phyloP scores from a whole-genome alignment of 2,797 vertebrate genomes.

The Girardinus metallicus region DNA sequence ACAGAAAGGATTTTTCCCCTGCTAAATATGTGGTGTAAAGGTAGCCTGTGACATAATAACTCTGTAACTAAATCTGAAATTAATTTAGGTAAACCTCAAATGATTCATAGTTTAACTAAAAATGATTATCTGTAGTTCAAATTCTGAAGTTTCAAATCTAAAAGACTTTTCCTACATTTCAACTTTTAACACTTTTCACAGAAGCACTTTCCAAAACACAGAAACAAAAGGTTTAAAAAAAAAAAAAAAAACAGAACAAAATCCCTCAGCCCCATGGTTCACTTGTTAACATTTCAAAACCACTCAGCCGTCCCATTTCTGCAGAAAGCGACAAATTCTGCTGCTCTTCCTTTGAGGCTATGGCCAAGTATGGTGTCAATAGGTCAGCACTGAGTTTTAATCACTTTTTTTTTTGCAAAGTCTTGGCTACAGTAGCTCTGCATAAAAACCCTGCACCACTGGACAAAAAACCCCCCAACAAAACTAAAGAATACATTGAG shows the following conservation, averaged over 20 bases:
- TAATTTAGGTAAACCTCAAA: constrained; percentile 50
- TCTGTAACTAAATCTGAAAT: constrained; percentile 51
- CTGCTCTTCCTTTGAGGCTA: constrained; percentile 41
- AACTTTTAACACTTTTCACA: constrained; percentile 21
- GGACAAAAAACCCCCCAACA: neutral
- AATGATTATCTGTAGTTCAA: constrained; percentile 25
- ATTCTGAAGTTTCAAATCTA: constrained; percentile 25
- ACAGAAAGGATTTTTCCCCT: constrained; percentile 33
- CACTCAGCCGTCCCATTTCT: constrained; percentile 44
- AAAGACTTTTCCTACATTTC: constrained; percentile 31
- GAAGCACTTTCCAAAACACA: constrained; percentile 29
- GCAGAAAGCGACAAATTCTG: constrained; percentile 44
- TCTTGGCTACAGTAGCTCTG: neutral
- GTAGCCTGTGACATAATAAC: constrained; percentile 57
- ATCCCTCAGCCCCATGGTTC: constrained; percentile 19
- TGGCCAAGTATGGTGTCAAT: constrained; percentile 39
- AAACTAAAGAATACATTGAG: neutral
- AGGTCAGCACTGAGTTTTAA: constrained; percentile 50
- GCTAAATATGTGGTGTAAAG: constrained; percentile 32
- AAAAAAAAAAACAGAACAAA: constrained; percentile 10
- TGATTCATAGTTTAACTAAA: constrained; percentile 48
- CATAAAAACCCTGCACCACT: neutral
- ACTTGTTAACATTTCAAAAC: constrained; percentile 64
- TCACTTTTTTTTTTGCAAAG: constrained; percentile 13
- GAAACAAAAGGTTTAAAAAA: constrained; percentile 31